Conservation (phyloP, 2,797 vertebrate species). For the Coccyzus lansbergi region DNA sequence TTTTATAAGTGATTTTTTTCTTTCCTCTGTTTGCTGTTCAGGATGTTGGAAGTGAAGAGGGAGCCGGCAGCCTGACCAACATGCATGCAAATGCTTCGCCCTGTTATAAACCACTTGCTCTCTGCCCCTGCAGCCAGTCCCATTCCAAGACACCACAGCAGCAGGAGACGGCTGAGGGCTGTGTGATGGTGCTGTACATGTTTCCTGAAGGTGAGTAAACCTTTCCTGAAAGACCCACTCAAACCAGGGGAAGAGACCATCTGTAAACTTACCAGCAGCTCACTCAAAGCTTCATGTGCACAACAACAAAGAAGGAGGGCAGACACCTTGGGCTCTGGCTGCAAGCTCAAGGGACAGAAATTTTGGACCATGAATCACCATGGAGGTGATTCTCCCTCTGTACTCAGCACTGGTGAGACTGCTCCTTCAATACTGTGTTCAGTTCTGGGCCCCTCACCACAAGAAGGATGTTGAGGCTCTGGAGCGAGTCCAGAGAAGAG, state of each 20-base stretch:
- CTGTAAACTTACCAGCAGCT: fast-evolving
- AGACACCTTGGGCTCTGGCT: not conserved
- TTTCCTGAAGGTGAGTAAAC: not conserved
- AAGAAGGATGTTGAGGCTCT: too few relatives aligned
- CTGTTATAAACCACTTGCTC: not conserved
- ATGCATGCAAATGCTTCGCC: fast-evolving
- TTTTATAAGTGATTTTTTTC: not conserved
- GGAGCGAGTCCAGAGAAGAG: too few relatives aligned
- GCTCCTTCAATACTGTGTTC: too few relatives aligned
- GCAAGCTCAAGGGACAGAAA: not conserved
- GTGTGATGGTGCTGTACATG: not conserved
- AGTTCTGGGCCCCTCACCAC: too few relatives aligned
- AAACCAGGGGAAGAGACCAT: fast-evolving
- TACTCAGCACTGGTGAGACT: too few relatives aligned
- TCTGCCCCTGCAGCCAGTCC: fast-evolving
- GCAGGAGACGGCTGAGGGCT: not conserved
- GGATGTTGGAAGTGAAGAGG: not conserved
- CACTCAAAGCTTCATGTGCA: fast-evolving
- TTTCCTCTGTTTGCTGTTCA: not conserved
- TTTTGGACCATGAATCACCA: not conserved
- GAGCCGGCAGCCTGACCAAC: fast-evolving
- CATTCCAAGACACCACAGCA: not conserved
- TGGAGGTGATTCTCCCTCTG: too few relatives aligned
- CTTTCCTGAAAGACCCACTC: not conserved
- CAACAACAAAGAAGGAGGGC: not conserved